Base-by-base conservation (phyloP, 2,888 invertebrate genomes). In the Hartigia nigra region DNA sequence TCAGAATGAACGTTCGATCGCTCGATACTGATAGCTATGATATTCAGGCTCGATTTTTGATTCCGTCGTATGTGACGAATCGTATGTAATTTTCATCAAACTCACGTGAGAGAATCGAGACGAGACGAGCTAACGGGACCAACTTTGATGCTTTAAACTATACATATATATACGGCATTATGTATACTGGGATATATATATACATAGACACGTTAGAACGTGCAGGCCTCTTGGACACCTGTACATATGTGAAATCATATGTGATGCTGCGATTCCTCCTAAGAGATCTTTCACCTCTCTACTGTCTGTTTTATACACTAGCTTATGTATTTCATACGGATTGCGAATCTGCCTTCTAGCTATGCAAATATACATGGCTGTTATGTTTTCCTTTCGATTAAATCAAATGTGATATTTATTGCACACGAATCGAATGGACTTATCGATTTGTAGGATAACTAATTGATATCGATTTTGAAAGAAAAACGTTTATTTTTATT, bases 71-170 rank as follows among this genome's bases (percentile, higher is more conserved):
- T 31, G 31, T 72, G 72, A 34, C 78, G 78, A 75, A 70, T 55
- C 69, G 80, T 76, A 75, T 77, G 77, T 74, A 76, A 76, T 76
- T 77, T 80, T 81, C 80, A 77, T 81, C 79, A 77, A 75, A 23
- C 23, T 55, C 76, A 77, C 77, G 76, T 78, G 69, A 78, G 79
- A 82, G 83, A 85, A 84, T 83, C 85, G 84, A 86, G 85, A 84
- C 84, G 88, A 89, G 89, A 88, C 88, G 88, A 87, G 86, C 82
- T 90, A 90, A 90, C 90, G 90, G 90, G 87, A 90, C 86, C 81
- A 81, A 82, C 85, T 85, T 85, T 85, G 86, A 34, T 31, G 12
- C 31, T 72, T 4, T 31, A 72, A 32, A 34, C 12, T 72, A 72
- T 72, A 72, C 31, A 5, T 72, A 34, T 72, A 31, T 34, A 34